Conservation (phyloP, 2,888 invertebrate genomes). For the Neoitamus cyanurus region DNA sequence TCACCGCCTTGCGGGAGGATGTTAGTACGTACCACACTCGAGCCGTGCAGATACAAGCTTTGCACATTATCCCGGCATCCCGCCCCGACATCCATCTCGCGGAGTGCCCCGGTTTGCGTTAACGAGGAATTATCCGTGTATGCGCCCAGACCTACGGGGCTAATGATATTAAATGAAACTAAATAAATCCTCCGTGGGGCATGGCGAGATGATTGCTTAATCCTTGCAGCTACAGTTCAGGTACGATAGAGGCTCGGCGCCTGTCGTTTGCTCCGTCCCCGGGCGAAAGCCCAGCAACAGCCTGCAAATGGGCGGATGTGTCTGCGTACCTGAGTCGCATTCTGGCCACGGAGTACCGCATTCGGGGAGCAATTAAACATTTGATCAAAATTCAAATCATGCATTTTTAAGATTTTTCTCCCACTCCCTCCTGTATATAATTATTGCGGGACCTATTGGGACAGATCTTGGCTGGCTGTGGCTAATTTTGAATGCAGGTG, state of each 20-base stretch:
- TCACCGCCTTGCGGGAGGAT: neutral
- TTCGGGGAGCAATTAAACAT: neutral
- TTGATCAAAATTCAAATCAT: slow-evolving; percentile 5
- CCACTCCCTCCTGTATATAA: neutral
- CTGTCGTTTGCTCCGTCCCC: neutral
- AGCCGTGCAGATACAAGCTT: neutral
- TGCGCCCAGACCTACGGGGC: slow-evolving; percentile 1
- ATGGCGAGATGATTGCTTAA: neutral
- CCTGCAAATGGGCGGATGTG: neutral
- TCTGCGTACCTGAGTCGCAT: neutral
- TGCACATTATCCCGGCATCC: neutral
- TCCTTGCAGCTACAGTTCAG: neutral
- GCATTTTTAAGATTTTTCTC: neutral
- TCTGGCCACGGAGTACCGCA: neutral
- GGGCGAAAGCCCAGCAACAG: neutral
- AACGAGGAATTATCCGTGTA: slow-evolving; percentile 3
- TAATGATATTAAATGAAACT: slow-evolving; percentile 32
- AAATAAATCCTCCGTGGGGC: slow-evolving; percentile 17
- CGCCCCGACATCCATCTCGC: neutral
- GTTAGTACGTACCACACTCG: neutral
- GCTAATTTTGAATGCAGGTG: neutral
- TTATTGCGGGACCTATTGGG: neutral
- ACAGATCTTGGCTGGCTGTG: neutral
- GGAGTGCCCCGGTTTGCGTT: neutral
- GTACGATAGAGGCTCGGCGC: neutral